Base-by-base conservation (phyloP, 2,888 invertebrate genomes). In the Drosophila picticornis region DNA sequence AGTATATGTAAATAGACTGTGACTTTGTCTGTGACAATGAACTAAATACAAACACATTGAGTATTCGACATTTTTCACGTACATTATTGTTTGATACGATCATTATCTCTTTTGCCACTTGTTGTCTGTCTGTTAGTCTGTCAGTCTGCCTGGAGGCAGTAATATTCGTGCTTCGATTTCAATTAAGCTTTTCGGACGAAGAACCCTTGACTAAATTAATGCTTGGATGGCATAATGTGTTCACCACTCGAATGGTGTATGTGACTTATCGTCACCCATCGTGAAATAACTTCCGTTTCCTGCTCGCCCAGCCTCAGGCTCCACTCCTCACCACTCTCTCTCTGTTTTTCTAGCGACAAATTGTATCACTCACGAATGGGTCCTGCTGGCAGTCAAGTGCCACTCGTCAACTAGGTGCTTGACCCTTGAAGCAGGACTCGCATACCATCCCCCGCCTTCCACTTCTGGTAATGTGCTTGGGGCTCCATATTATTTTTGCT, bases 231-330 rank as follows among this genome's bases (percentile, higher is more conserved):
- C 64, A 58, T 69, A 80, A 80, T 80, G 81, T 66, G 36, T 16
- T 63, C 51, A 51, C 57, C 61, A 77, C 66, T 80, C 53, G 59
- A 83, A 38, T 68, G 60, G 70, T 75, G 90, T 75, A 70, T 86
- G 85, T 86, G 85, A 86, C 85, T 90, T 86, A 86, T 86, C 85
- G 84, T 43, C 84, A 76, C 59, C 72, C 75, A 84, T 88, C 90
- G 88, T 77, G 70, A 70, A 88, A 79, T 81, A 76, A 71, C 88
- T 86, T 86, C 85, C 85, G 80, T 90, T 87, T 86, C 88, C 90
- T 85, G 83, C 71, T 69, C 40, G 52, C 22, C 43, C 38, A 60
- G 48, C 36, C 75, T 59, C 57, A 38, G 59, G 38, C n/a, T 11
- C 27, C 16, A 13, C 11, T 34, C 40, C 16, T 16, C 27, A n/a